Evolutionary conservation across 2,113 vertebrate species (phyloP), one percentile per base, ranked within the genome.

Genomic region (Percopsis transmontana): DNA sequence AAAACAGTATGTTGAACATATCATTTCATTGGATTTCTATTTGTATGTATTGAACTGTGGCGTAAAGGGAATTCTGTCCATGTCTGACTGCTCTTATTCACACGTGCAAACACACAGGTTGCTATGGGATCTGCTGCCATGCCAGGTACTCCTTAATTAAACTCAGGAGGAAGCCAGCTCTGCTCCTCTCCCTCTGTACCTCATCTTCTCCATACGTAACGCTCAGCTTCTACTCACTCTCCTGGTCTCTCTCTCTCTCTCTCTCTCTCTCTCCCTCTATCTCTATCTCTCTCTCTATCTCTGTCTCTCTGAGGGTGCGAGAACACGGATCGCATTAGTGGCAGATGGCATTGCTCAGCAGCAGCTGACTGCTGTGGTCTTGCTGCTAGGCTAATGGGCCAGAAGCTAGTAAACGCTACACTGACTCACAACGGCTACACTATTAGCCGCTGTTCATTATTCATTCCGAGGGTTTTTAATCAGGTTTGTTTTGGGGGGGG

Each of bases 281-380:
- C 10, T 5, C 51, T 14, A 19, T 5, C 51, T 14, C 20, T 23
- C 51, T 14, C 20, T 14, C 51, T 23, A 1, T 14, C 51, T 48
- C 47, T 19, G 13, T 19, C 47, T 19, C 47, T 48, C 47, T 48
- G 13, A 72, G 60, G 71, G 58, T 72, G 58, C 47, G 66, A 74
- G 82, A 76, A 74, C 85, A 84, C 64, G 48, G 82, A 71, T 58
- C 59, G 16, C 70, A 77, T 81, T 76, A 76, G 79, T 68, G 41
- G 64, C 87, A 89, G 87, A 89, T 89, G 86, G 86, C 62, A 70
- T 73, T 78, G 74, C 74, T 62, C 68, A 24, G 80, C 73, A 72
- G 80, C 83, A 88, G 82, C 88, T 87, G 85, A 81, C 86, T 82
- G 84, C 71, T 67, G 72, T 74, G 77, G 77, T 55, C 62, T 76